Conservation (phyloP, 2,113 vertebrate genomes). For the Gymnogyps californianus region DNA sequence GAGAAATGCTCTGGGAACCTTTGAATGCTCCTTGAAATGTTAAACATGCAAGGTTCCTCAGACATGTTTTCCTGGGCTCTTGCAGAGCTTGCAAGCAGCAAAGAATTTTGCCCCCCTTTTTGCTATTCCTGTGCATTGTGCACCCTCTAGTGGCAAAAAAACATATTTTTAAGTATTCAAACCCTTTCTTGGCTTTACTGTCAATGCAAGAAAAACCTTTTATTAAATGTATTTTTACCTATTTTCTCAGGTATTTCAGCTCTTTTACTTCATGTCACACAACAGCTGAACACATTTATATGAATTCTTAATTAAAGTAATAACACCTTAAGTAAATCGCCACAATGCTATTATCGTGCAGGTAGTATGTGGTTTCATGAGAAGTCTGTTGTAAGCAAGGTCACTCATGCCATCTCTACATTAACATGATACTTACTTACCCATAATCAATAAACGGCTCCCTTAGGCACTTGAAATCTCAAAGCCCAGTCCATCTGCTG, state of each 20-base stretch:
- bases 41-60: background rate
- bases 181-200: background rate
- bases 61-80: background rate
- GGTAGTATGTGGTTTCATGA: background rate
- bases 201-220: background rate
- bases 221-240: background rate
- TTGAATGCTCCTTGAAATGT: constrained; percentile 32
- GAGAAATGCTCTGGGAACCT: constrained; percentile 27
- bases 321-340: background rate
- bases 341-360: background rate
- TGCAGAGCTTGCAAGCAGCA: background rate
- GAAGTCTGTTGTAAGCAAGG: background rate
- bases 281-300: background rate
- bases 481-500: background rate
- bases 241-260: background rate
- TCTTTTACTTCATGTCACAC: background rate
- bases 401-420: background rate
- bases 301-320: background rate
- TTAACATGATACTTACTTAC: background rate
- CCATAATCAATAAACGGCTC: background rate
- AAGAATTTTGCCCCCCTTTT: background rate
- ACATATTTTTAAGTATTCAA: background rate
- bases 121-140: constrained; percentile 31
- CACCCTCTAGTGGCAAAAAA: constrained; percentile 54
- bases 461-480: background rate